Conservation (phyloP, 2,113 vertebrate species). For the Philantomba maxwellii region DNA sequence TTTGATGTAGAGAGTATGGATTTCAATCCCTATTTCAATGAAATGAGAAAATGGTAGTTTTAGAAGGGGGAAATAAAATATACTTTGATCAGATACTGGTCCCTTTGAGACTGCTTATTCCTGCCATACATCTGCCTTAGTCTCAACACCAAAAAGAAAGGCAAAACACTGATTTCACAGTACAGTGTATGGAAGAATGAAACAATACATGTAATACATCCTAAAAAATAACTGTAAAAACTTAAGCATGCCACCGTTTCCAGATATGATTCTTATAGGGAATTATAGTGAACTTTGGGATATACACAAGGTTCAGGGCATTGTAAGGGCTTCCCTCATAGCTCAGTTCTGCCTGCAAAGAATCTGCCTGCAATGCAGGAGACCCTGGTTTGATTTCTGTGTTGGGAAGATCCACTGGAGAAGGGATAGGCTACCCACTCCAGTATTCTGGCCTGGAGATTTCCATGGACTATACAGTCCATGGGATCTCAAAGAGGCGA, state of each 20-base stretch:
- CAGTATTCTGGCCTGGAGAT: background rate
- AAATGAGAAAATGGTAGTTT: conserved; percentile 25
- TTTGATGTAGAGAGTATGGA: background rate
- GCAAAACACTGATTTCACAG: background rate
- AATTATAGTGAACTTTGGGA: background rate
- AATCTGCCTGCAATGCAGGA: background rate
- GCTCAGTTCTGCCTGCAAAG: background rate
- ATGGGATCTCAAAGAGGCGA: background rate
- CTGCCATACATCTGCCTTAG: background rate
- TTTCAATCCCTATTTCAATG: conserved; percentile 5
- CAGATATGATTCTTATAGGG: background rate
- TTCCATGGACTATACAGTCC: background rate
- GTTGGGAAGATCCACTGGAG: background rate
- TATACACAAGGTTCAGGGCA: background rate
- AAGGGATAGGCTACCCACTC: background rate
- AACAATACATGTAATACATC: background rate
- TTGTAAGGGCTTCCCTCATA: background rate
- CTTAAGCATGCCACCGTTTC: background rate
- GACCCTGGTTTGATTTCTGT: background rate
- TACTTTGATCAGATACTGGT: background rate
- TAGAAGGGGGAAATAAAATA: conserved; percentile 10
- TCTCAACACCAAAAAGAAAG: background rate
- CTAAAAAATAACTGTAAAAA: background rate
- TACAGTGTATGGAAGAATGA: conserved; percentile 6
- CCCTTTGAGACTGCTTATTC: background rate